Evolutionary conservation across 2,797 vertebrate genomes (phyloP).

Genomic region (Trachops cirrhosus): DNA sequence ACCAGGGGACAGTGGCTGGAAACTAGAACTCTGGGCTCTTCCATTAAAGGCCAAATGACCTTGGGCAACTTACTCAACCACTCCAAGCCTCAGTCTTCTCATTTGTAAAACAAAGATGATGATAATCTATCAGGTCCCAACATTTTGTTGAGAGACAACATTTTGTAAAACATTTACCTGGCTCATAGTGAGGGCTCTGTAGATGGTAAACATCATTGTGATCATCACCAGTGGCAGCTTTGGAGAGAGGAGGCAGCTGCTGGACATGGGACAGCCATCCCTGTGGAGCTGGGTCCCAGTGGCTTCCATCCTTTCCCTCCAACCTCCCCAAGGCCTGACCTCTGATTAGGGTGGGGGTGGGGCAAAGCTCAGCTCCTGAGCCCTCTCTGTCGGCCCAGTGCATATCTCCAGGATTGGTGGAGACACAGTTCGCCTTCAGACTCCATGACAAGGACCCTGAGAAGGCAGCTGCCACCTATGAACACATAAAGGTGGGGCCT

Average conservation of each 20-base stretch:
- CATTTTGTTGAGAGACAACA: no score
- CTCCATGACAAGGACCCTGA: slow-evolving; percentile 93
- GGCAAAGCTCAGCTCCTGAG: slow-evolving; percentile 16
- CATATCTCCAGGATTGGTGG: slow-evolving; percentile 97
- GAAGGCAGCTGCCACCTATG: slow-evolving; percentile 94
- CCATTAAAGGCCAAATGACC: neutral
- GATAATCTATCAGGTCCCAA: neutral
- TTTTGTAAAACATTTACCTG: neutral
- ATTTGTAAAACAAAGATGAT: neutral
- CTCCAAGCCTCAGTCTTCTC: neutral
- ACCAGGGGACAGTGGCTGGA: neutral
- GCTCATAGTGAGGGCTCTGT: neutral
- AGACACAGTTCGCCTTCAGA: slow-evolving; percentile 96
- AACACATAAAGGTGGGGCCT: slow-evolving; percentile 92
- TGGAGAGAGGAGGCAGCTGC: neutral
- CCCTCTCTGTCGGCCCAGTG: slow-evolving; percentile 85
- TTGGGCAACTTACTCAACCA: neutral
- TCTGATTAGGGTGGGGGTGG: neutral
- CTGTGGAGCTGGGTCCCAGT: neutral
- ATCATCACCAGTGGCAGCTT: neutral
- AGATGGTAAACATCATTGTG: neutral
- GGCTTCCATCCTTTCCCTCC: neutral
- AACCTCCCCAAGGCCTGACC: neutral
- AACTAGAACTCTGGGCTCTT: neutral
- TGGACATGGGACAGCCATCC: neutral